These are phyloP conservation scores for Isurus oxyrinchus DNA, from an alignment of 2,113 vertebrate genomes.

Conservation along the genomic window DNA sequence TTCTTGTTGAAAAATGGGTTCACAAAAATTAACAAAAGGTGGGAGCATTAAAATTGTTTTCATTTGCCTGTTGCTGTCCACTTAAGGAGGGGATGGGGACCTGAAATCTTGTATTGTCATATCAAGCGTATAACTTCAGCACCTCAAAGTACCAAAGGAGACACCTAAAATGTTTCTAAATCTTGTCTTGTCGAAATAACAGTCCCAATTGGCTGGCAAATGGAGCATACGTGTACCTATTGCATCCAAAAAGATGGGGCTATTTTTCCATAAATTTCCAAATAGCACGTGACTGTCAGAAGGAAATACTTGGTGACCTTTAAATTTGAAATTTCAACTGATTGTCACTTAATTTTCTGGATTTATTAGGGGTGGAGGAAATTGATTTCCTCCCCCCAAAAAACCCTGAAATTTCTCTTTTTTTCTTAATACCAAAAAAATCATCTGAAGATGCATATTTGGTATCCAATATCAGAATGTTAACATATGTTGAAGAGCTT, in stretches of 20 bases:
- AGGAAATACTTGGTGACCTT: background rate
- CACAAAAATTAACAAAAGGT: background rate
- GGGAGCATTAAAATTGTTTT: background rate
- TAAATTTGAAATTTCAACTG: background rate
- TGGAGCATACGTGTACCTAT: background rate
- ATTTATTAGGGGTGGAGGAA: background rate
- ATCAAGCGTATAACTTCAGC: background rate
- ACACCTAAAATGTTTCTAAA: background rate
- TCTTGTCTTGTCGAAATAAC: background rate
- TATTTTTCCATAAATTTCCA: background rate
- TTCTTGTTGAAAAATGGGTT: background rate
- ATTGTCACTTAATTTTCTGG: background rate
- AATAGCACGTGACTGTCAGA: background rate
- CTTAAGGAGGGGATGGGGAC: background rate
- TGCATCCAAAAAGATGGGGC: background rate
- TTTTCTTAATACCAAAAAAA: background rate
- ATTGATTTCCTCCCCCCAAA: background rate
- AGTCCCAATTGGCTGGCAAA: background rate
- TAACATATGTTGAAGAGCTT: background rate
- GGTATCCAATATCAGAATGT: background rate
- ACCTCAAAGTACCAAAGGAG: background rate
- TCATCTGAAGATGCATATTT: background rate
- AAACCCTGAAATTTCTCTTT: background rate
- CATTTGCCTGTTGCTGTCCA: background rate
- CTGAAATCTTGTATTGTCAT: background rate